Conservation (phyloP, 1,140 invertebrate genomes). For the Wasmannia auropunctata region DNA sequence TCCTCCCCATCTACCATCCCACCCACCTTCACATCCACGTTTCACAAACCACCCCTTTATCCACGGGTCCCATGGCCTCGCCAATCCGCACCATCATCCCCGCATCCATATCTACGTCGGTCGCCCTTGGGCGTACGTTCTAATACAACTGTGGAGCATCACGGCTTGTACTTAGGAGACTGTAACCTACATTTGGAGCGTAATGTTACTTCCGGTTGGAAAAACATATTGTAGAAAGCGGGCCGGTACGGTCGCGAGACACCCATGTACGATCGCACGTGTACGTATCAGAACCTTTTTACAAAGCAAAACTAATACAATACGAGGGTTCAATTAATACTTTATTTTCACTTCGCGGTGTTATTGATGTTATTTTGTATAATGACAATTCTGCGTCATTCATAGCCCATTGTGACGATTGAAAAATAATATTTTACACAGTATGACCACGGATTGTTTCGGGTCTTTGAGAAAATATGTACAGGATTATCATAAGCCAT, state of each 20-base stretch:
- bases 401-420: neutral
- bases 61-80: neutral
- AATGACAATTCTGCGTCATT: neutral
- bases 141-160: slow-evolving; percentile 66
- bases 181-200: slow-evolving; percentile 71
- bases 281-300: neutral
- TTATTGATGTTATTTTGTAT: neutral
- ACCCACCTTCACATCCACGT: slow-evolving; percentile 43
- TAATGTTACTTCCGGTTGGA: slow-evolving; percentile 66
- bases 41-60: slow-evolving; percentile 7
- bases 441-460: neutral
- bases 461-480: slow-evolving; percentile 28
- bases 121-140: slow-evolving; percentile 65
- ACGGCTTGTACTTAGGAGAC: slow-evolving; percentile 69
- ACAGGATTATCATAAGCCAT: slow-evolving; percentile 48
- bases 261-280: neutral
- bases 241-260: slow-evolving; percentile 22
- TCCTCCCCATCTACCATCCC: slow-evolving; percentile 55
- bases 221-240: slow-evolving; percentile 61
- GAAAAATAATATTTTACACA: slow-evolving; percentile 14
- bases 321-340: neutral
- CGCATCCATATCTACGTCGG: slow-evolving; percentile 21
- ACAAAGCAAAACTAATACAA: neutral
- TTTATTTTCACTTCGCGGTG: neutral
- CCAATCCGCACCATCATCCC: neutral